Evolutionary conservation across 2,888 invertebrate genomes (phyloP).

Genomic region (Cephonodes hylas): DNA sequence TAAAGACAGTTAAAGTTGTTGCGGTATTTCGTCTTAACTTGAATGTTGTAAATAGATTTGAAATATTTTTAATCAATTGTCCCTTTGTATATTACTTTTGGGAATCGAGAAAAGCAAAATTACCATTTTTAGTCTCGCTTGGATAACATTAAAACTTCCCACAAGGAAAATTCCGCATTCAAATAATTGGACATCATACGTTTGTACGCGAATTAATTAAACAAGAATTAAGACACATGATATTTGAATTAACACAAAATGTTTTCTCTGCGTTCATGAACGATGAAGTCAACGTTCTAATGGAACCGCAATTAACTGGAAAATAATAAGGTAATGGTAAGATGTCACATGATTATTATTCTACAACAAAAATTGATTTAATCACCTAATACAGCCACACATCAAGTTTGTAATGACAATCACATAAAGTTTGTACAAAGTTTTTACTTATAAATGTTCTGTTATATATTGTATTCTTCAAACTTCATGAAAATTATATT

Average conservation of each 20-base stretch:
- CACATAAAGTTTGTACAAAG: not conserved
- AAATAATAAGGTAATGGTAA: slow-evolving; percentile 36
- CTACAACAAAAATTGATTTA: not conserved
- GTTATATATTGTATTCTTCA: not conserved
- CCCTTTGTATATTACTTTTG: no score
- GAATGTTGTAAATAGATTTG: no score
- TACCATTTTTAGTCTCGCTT: not conserved
- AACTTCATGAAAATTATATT: not conserved
- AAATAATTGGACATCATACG: slow-evolving; percentile 20
- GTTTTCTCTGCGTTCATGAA: slow-evolving; percentile 41
- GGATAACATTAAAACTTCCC: not conserved
- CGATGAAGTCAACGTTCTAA: slow-evolving; percentile 48
- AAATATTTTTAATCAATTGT: no score
- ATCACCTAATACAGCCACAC: not conserved
- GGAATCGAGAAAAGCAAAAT: no score
- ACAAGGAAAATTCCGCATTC: not conserved
- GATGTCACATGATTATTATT: slow-evolving; percentile 10
- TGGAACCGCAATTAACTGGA: slow-evolving; percentile 51
- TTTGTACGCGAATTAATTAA: slow-evolving; percentile 17
- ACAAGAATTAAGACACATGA: slow-evolving; percentile 45
- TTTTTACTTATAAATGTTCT: not conserved
- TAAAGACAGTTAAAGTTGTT: no score
- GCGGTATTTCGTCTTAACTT: no score
- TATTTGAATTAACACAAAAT: slow-evolving; percentile 37
- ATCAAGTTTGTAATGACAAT: not conserved